These are phyloP conservation scores for Todus mexicanus DNA, from an alignment of 2,797 vertebrate genomes.

Conservation along the genomic window DNA sequence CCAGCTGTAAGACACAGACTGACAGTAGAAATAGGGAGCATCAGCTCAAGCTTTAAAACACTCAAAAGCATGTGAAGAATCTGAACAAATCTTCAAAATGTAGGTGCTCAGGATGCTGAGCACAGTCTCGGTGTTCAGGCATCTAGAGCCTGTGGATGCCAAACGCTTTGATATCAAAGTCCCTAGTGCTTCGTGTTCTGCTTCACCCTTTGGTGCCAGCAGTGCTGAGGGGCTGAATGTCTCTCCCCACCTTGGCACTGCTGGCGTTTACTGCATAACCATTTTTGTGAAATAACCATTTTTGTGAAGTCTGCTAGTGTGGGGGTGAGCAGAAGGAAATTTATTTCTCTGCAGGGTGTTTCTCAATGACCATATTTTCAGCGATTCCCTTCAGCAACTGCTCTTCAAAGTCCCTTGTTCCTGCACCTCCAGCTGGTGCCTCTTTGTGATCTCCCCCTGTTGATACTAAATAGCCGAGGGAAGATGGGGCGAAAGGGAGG, in stretches of 20 bases:
- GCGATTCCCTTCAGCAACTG: neutral
- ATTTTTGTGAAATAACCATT: no score
- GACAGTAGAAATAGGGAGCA: neutral
- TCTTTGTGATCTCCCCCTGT: neutral
- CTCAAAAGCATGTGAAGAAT: neutral
- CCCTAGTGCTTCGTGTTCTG: neutral
- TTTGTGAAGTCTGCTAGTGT: neutral
- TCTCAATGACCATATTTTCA: neutral
- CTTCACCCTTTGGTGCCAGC: neutral
- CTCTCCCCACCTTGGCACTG: neutral
- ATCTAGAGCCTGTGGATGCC: neutral
- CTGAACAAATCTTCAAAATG: no score
- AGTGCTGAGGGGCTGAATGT: neutral
- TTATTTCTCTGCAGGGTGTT: neutral
- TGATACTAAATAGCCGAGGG: rapidly evolving
- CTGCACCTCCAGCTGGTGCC: neutral
- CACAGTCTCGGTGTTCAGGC: neutral
- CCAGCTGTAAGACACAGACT: neutral
- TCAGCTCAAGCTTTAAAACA: neutral
- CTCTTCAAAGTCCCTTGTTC: neutral
- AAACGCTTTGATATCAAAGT: neutral
- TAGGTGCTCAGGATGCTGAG: no score
- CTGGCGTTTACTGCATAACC: neutral
- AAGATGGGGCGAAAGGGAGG: neutral
- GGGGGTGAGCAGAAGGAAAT: neutral